These are phyloP conservation scores for Bombus cullumanus DNA, from an alignment of 1,140 invertebrate genomes.

Conservation along the genomic window DNA sequence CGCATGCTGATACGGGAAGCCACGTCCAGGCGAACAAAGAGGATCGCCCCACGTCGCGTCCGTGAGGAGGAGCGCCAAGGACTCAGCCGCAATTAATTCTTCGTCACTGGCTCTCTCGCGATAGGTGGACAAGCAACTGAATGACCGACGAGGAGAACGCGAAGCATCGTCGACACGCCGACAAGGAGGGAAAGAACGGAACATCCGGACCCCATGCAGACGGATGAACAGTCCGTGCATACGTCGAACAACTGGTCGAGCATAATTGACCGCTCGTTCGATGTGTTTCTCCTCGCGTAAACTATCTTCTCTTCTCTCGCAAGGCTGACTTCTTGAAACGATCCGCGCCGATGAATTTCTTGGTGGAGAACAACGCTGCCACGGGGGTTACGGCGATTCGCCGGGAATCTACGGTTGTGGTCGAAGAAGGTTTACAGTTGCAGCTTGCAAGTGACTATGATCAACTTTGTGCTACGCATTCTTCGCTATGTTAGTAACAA, in stretches of 20 bases:
- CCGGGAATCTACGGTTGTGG: no score
- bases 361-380: no score
- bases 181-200: constrained; percentile 31
- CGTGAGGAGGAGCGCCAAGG: constrained; percentile 63
- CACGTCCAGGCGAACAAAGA: constrained; percentile 60
- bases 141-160: constrained; percentile 42
- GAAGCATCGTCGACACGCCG: neutral
- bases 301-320: neutral
- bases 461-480: no score
- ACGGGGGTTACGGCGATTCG: no score
- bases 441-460: no score
- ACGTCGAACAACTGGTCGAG: constrained; percentile 55
- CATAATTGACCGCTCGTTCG: constrained; percentile 54
- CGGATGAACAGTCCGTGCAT: constrained; percentile 56
- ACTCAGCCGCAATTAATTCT: constrained; percentile 68
- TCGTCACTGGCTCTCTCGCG: constrained; percentile 59
- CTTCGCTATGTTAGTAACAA: no score
- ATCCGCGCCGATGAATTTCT: no score
- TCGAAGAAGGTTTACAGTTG: no score
- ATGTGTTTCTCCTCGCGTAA: neutral
- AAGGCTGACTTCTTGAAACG: neutral
- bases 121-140: constrained; percentile 38
- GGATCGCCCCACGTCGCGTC: constrained; percentile 59
- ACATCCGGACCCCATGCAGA: constrained; percentile 61
- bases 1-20: constrained; percentile 59